Base-by-base conservation (phyloP, 1,140 invertebrate genomes). In the Maniola jurtina region DNA sequence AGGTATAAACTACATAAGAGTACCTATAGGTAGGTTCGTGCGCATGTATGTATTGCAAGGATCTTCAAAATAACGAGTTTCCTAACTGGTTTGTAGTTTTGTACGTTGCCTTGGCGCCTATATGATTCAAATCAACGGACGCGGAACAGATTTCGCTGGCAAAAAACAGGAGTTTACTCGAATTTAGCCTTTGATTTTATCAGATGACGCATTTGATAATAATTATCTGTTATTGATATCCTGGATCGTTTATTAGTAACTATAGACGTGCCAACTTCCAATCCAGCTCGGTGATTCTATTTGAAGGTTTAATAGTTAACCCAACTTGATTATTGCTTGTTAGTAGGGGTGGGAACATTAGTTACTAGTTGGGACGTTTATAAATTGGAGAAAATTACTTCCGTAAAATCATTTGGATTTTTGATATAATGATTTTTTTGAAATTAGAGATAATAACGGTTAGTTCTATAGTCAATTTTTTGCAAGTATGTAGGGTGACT, bases 51-150 rank as follows among this genome's bases (percentile, higher is more conserved):
- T 34, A 55, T 34, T 55, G 54, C 54, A 55, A 55, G 13, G 54
- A 55, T 76, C 66, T 80, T 75, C 70, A 61, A 69, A 79, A 79
- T 76, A 83, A 83, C 73, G 63, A 72, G 71, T 79, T 80, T 80
- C 48, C 48, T 52, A 78, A 82, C 78, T 68, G 65, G 70, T 77
- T 77, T 77, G 52, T 40, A 57, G 65, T 66, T 77, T 77, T 77
- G 47, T 40, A 55, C 61, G 61, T 61, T 42, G 58, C 62, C 61
- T 56, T 66, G 57, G 61, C 61, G 61, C 57, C 62, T 52, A 45
- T 59, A 59, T 66, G 69, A 76, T 71, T 75, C 62, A 77, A 63
- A 64, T 50, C 34, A 57, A 73, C 56, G 57, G 60, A 73, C 56
- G 57, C 66, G 64, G 67, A 71, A 71, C 59, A 69, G 52, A 36